Evolutionary conservation across 2,797 vertebrate species (phyloP), one percentile per base, ranked within the genome.

Genomic region (Gymnoscopelus braueri): DNA sequence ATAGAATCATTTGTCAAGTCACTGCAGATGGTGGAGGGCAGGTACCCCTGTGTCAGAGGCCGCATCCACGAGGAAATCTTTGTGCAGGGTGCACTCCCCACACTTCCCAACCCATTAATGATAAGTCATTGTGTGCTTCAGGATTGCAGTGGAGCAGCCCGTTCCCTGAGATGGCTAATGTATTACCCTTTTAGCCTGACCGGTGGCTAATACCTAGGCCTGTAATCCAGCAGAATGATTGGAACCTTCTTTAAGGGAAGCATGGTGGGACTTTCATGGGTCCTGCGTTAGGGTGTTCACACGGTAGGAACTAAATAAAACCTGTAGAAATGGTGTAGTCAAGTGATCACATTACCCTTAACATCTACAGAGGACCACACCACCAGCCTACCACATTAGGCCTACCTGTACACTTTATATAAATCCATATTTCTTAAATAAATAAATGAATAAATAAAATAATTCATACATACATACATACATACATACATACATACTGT

Each of bases 1-100:
- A 92, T 89, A 85, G 89, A 93, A 94, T 94, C 83, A 93, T 94
- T 94, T 94, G 92, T 94, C 92, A 94, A 93, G 92, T 93, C 91
- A 92, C 82, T 69, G 73, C 88, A 90, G 91, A 91, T 90, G 90
- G 88, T 86, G 88, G 74, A 86, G 92, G 89, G 87, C 91, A 90
- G 85, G 86, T 86, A 90, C 88, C 88, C 80, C 62, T 51, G 89
- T 92, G 89, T 90, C 88, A 83, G 66, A 91, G 90, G 92, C 84
- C 81, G 82, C 67, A 88, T 93, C 92, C 93, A 83, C 77, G 75
- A 90, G 93, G 91, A 94, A 91, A 93, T 94, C 86, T 93, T 77
- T 86, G 77, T 83, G 87, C 75, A 69, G 81, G 84, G 87, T 88
- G 79, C 80, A 79, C 83, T 88, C 91, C 81, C 68, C 68, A 76